These are phyloP conservation scores for Tarsius wallacei DNA, from an alignment of 2,797 vertebrate species.

Conservation along the genomic window DNA sequence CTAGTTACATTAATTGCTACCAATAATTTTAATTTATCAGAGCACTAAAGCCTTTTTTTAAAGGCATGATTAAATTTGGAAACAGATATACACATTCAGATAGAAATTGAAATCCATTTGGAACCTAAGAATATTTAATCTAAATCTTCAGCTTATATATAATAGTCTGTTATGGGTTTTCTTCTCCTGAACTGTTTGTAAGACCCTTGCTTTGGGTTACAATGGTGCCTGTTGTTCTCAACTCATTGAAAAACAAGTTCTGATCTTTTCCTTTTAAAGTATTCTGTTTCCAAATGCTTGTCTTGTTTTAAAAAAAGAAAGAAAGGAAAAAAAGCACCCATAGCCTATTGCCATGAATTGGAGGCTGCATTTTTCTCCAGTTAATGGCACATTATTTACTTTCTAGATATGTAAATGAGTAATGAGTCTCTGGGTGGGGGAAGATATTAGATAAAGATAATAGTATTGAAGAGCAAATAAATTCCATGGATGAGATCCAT, in stretches of 20 bases:
- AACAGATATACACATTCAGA: conserved; percentile 65
- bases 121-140: conserved; percentile 68
- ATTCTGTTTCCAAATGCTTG: conserved; percentile 80
- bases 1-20: background rate
- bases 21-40: conserved; percentile 41
- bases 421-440: conserved; percentile 26
- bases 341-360: conserved; percentile 55
- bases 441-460: background rate
- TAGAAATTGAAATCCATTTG: conserved; percentile 61
- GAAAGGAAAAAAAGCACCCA: background rate
- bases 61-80: conserved; percentile 66
- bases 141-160: background rate
- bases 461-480: conserved; percentile 75
- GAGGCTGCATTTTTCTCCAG: conserved; percentile 57
- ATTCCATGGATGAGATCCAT: conserved; percentile 63
- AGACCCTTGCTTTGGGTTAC: conserved; percentile 72
- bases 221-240: conserved; percentile 80
- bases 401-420: conserved; percentile 70
- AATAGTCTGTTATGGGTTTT: background rate
- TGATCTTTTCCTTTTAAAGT: conserved; percentile 84
- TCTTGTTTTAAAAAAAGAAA: conserved; percentile 46
- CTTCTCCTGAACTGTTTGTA: conserved; percentile 32
- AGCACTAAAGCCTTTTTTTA: background rate
- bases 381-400: conserved; percentile 64
- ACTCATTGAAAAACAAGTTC: conserved; percentile 80